These are phyloP conservation scores for Saguinus oedipus DNA, from an alignment of 2,797 vertebrate species.

Conservation along the genomic window DNA sequence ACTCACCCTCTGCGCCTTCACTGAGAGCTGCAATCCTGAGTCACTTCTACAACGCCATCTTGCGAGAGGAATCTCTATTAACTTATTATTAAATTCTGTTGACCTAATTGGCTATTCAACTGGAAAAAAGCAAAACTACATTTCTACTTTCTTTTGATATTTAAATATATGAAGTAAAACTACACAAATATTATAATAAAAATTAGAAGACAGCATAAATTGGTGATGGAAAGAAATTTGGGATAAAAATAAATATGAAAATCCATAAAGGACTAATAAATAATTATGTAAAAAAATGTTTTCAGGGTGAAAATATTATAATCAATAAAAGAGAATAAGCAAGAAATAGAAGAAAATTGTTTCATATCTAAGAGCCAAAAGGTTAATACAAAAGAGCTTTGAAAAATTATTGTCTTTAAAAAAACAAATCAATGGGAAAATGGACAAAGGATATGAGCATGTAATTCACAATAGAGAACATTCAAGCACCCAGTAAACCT, in stretches of 20 bases:
- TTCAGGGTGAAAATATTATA: not conserved
- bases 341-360: not conserved
- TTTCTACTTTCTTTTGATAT: not conserved
- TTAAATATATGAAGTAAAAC: not conserved
- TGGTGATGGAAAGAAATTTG: not conserved
- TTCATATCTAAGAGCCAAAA: not conserved
- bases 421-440: not conserved
- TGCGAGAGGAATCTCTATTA: not conserved
- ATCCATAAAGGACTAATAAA: not conserved
- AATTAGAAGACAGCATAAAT: not conserved
- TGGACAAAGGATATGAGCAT: not conserved
- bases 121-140: not conserved
- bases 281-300: not conserved
- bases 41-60: too few species aligned
- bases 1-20: too few species aligned
- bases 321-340: not conserved
- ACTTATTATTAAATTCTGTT: not conserved
- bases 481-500: not conserved
- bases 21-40: too few species aligned
- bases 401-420: not conserved
- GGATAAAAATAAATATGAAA: constrained; percentile 34
- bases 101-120: not conserved
- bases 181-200: not conserved
- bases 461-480: not conserved
- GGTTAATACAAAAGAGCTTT: not conserved